A percentile compares a stretch with the other conserved stretches of the same genome.
phyloP scores from a whole-genome alignment of 2,888 invertebrate genomes.

The Plemyria rubiginata region DNA sequence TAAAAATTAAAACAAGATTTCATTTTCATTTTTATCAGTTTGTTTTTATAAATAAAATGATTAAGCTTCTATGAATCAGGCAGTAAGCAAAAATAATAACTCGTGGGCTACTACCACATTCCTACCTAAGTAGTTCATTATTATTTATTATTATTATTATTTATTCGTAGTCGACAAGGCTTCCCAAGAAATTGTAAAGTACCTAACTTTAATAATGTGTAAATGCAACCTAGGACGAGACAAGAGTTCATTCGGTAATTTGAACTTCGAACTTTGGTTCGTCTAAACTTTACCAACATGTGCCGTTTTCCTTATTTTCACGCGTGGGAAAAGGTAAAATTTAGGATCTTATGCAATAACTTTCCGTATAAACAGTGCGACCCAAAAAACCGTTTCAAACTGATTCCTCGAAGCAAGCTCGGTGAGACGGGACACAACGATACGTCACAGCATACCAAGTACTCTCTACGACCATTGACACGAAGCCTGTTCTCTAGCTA shows the following conservation, averaged over 20 bases:
- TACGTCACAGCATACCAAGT: constrained; percentile 9
- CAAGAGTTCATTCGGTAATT: background rate
- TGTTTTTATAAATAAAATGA: too few relatives aligned
- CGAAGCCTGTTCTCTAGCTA: background rate
- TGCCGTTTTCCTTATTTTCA: background rate
- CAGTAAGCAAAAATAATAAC: too few relatives aligned
- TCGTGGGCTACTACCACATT: too few relatives aligned
- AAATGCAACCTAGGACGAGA: too few relatives aligned
- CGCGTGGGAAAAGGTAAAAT: background rate
- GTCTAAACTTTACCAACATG: background rate
- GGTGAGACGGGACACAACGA: constrained; percentile 2
- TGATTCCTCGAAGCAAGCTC: constrained; percentile 12
- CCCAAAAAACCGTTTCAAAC: constrained; percentile 6
- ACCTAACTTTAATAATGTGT: too few relatives aligned
- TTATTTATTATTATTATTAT: too few relatives aligned
- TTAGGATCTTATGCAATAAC: constrained; percentile 2
- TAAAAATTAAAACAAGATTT: too few relatives aligned
- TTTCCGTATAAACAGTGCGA: constrained; percentile 4
- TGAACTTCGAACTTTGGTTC: background rate
- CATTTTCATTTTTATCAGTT: too few relatives aligned
- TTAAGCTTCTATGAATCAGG: too few relatives aligned
- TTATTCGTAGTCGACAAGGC: too few relatives aligned
- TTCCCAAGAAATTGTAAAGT: too few relatives aligned
- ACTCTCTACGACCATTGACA: constrained; percentile 1
- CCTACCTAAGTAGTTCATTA: too few relatives aligned